Evolutionary conservation across 1,140 invertebrate species (phyloP), one percentile per base, ranked within the genome.

Genomic region (Globodera rostochiensis): DNA sequence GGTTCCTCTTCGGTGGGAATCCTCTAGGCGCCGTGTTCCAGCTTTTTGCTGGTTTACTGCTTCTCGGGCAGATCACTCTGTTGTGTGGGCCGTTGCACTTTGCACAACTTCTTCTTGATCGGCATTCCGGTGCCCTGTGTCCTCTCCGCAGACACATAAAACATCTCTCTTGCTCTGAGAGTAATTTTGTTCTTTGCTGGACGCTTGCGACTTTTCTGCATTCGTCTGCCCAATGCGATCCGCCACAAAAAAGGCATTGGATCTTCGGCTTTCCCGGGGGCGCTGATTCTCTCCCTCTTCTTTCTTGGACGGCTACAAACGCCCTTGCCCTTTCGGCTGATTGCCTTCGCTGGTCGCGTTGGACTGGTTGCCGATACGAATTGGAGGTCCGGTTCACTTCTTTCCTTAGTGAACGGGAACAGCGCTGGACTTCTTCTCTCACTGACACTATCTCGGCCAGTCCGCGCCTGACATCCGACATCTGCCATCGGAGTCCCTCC

Each of bases 341-440:
- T 74, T 74, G 53, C 49, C 49, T 8, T n/a, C 73, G 49, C 36
- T 74, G 53, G 6, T 74, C 19, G 49, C 53, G 53, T 45, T 74
- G 47, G 47, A 74, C 21, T 45, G 21, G 2, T 45, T 74, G 7
- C 2, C 73, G n/a, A 13, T 8, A 8, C 11, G 21, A 4, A 25
- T 7, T 74, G n/a, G 73, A 11, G 8, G n/a, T 11, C 45, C 53
- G 53, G 6, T 53, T 53, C 7, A 25, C 53, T 9, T 74, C 53
- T 45, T 45, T 74, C 19, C 47, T 50, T n/a, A 74, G 53, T 45
- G 73, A 25, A 7, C 53, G 73, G 3, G 53, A 49, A 9, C 73
- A 74, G 4, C 73, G 49, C 53, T 74, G 73, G 19, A 53, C 73
- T 45, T 74, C 73, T 45, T 74, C 73, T 74, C 73, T 25, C 7